phyloP scores from a whole-genome alignment of 2,113 vertebrate species.

The Macquaria ambigua region DNA sequence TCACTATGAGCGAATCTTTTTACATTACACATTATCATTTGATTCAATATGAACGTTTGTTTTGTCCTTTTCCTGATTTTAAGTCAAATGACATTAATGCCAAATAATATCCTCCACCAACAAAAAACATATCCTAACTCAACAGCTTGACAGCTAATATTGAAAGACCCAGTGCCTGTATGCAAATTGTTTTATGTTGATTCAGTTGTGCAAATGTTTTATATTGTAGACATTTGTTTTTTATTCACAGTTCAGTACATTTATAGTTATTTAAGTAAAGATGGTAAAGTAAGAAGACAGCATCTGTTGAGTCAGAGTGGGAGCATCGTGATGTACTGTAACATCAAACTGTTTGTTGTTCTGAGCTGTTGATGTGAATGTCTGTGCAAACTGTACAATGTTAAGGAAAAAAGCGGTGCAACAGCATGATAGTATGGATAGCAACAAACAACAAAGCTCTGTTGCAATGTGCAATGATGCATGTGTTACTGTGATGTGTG shows the following conservation, averaged over 20 bases:
- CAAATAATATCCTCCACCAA: background rate
- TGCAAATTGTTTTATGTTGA: background rate
- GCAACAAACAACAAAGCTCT: background rate
- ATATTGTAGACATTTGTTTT: background rate
- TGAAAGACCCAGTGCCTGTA: too few species aligned
- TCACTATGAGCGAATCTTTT: background rate
- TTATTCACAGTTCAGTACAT: background rate
- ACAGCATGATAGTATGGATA: background rate
- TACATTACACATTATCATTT: background rate
- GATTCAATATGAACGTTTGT: background rate
- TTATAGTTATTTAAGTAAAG: background rate
- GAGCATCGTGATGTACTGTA: background rate
- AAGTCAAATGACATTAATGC: too few species aligned
- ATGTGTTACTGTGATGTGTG: background rate
- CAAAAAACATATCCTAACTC: too few species aligned
- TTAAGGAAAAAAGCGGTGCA: background rate
- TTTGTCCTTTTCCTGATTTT: background rate
- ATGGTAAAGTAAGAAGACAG: background rate
- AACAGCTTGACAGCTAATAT: too few species aligned
- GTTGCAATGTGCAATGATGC: background rate
- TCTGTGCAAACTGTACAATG: background rate
- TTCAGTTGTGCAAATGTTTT: background rate
- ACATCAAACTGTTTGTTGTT: constrained; percentile 1
- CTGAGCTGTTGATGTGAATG: background rate
- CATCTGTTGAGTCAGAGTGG: background rate